A percentile compares a stretch with the other conserved stretches of the same genome.
These are phyloP conservation scores for Chrysina gloriosa DNA, from an alignment of 2,888 invertebrate genomes.

Conservation along the genomic window DNA sequence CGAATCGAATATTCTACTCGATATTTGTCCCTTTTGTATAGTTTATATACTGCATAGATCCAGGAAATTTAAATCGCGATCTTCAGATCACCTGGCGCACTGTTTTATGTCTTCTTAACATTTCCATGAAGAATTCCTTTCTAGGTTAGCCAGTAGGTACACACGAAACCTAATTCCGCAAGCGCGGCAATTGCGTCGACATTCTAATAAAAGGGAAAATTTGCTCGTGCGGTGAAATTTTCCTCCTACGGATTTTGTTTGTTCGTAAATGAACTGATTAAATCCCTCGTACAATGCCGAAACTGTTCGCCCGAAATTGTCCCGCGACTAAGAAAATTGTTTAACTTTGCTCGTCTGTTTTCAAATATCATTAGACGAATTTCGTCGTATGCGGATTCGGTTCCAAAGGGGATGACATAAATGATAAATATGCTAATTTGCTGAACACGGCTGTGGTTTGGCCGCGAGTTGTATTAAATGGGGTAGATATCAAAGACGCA, in stretches of 20 bases:
- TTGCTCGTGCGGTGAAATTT: background rate
- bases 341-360: background rate
- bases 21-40: too few relatives aligned
- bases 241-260: background rate
- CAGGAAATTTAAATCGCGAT: too few relatives aligned
- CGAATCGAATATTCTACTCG: too few relatives aligned
- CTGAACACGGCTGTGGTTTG: too few relatives aligned
- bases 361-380: background rate
- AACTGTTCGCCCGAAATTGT: background rate
- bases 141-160: background rate
- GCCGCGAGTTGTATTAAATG: too few relatives aligned
- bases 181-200: background rate
- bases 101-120: too few relatives aligned
- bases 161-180: background rate
- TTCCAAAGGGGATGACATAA: too few relatives aligned
- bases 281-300: background rate
- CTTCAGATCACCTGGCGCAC: too few relatives aligned
- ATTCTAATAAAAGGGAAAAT: background rate
- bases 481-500: too few relatives aligned
- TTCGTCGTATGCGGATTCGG: background rate
- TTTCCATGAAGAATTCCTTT: too few relatives aligned
- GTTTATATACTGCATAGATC: too few relatives aligned
- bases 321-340: background rate
- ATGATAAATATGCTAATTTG: too few relatives aligned
- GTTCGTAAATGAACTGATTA: slow-evolving; percentile 8